A percentile compares a stretch with the other conserved stretches of the same genome.
phyloP scores from a whole-genome alignment of 2,888 invertebrate genomes.

The Rotaria sp. region DNA sequence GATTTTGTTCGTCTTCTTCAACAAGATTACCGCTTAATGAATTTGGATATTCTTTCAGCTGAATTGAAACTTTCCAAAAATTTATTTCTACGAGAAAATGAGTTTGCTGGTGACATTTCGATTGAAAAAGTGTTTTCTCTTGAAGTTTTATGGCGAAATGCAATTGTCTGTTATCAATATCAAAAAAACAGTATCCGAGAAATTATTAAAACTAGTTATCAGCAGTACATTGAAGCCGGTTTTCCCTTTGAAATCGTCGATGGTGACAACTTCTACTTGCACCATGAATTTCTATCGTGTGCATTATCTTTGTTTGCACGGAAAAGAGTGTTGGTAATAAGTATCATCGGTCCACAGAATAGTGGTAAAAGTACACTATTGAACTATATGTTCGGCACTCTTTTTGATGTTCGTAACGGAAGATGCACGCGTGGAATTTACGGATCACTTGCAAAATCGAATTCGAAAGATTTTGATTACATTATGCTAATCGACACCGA shows the following conservation, averaged over 20 bases:
- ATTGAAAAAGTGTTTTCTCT: neutral
- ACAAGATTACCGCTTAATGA: neutral
- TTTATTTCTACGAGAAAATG: neutral
- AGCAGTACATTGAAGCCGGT: neutral
- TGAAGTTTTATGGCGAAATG: neutral
- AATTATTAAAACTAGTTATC: neutral
- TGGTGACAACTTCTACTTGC: too few species aligned
- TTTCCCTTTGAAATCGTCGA: conserved; percentile 26
- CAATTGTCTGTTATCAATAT: neutral
- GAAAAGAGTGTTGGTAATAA: neutral
- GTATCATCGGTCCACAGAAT: conserved; percentile 72
- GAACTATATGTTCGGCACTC: neutral
- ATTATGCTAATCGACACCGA: conserved; percentile 1
- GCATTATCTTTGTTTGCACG: neutral
- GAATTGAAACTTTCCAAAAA: neutral
- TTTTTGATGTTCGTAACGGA: neutral
- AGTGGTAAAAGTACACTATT: conserved; percentile 67
- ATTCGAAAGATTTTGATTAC: conserved; percentile 31
- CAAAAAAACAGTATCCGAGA: neutral
- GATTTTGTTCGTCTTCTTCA: neutral
- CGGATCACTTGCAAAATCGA: neutral
- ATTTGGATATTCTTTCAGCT: neutral
- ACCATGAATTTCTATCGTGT: neutral
- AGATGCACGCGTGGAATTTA: neutral
- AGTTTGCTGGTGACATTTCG: neutral